Conservation (phyloP, 2,797 vertebrate species). For the Phalanger gymnotis region DNA sequence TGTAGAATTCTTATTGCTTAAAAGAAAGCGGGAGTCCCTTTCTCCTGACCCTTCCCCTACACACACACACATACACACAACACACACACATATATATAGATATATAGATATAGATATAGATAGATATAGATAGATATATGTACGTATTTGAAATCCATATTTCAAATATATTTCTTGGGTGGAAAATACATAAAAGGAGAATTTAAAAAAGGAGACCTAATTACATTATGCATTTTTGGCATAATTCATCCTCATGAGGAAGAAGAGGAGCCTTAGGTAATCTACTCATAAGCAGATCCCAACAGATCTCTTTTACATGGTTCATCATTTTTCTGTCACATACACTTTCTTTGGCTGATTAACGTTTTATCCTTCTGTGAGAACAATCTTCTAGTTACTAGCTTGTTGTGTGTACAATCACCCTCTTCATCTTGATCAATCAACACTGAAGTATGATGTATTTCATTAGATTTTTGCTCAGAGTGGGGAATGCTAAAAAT, state of each 20-base stretch:
- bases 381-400: constrained; percentile 45
- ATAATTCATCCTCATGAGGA: constrained; percentile 34
- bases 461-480: constrained; percentile 48
- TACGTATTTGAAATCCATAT: neutral
- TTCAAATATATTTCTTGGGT: neutral
- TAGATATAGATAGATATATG: too few relatives aligned
- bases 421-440: constrained; percentile 35
- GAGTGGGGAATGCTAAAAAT: constrained; percentile 38
- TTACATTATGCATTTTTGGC: constrained; percentile 48
- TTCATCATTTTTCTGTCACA: constrained; percentile 56
- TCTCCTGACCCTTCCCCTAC: neutral
- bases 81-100: too few relatives aligned
- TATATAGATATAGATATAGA: too few relatives aligned
- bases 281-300: constrained; percentile 59
- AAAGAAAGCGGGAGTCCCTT: neutral
- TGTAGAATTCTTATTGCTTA: neutral
- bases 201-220: neutral
- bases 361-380: constrained; percentile 65
- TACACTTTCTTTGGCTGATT: constrained; percentile 62
- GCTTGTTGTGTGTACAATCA: constrained; percentile 53
- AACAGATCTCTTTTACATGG: constrained; percentile 53
- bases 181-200: neutral
- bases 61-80: too few relatives aligned
- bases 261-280: constrained; percentile 42
- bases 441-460: constrained; percentile 53